Conservation (phyloP, 2,113 vertebrate genomes). For the Peucedramus taeniatus region DNA sequence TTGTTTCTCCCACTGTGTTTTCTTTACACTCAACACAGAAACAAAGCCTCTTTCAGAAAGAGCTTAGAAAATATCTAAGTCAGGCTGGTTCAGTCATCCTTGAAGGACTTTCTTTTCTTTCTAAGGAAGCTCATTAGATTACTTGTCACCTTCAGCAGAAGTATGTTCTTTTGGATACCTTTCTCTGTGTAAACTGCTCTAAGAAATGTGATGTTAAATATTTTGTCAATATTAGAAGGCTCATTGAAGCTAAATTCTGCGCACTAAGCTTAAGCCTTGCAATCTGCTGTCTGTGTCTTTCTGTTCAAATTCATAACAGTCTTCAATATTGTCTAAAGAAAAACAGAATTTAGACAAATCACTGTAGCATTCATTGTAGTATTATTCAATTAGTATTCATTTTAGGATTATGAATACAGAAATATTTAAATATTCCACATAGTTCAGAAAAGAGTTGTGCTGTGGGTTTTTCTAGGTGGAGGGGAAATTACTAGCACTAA, state of each 20-base stretch:
- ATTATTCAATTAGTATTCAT: not conserved
- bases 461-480: not conserved
- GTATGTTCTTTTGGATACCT: not conserved
- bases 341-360: not conserved
- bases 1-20: not conserved
- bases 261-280: not conserved
- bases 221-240: not conserved
- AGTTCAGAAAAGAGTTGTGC: not conserved
- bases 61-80: not conserved
- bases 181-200: not conserved
- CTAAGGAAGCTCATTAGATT: not conserved
- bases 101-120: not conserved
- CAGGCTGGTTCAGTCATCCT: not conserved
- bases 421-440: not conserved
- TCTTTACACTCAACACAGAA: not conserved
- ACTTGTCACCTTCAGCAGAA: not conserved
- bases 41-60: not conserved
- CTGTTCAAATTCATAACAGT: not conserved
- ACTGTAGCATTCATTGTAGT: not conserved
- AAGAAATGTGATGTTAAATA: not conserved
- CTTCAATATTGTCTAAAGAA: not conserved
- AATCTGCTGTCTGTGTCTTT: not conserved
- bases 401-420: not conserved
- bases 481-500: not conserved
- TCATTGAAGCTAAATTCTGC: not conserved